Percentiles rank a stretch among this genome's conserved stretches.
Evolutionary conservation across 2,797 vertebrate genomes (phyloP).

Genomic region (Discoglossus pictus): DNA sequence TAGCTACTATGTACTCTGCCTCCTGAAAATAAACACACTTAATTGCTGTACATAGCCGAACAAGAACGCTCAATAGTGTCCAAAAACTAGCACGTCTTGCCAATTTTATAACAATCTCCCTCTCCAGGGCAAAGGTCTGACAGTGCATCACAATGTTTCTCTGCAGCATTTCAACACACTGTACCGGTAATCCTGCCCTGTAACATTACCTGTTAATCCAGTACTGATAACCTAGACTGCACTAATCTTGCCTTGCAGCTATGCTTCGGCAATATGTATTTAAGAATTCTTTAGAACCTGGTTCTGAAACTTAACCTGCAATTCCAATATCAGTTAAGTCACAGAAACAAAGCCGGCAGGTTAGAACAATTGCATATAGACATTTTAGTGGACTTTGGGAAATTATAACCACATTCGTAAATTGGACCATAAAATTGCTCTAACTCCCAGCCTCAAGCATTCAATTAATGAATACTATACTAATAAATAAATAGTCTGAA

Average conservation of each 20-base stretch:
- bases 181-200: not conserved
- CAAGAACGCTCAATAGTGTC: not conserved
- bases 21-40: constrained; percentile 10
- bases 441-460: too few relatives aligned
- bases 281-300: not conserved
- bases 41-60: constrained; percentile 9
- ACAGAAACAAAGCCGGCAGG: too few relatives aligned
- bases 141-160: not conserved
- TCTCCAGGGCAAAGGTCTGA: not conserved
- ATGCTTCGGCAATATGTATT: not conserved
- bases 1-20: constrained; percentile 5
- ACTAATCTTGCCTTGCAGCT: constrained; percentile 17
- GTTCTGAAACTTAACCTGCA: not conserved
- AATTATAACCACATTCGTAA: too few relatives aligned
- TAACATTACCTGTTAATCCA: constrained; percentile 22
- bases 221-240: constrained; percentile 1
- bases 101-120: not conserved
- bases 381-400: too few relatives aligned
- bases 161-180: not conserved
- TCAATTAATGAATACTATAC: too few relatives aligned
- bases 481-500: too few relatives aligned
- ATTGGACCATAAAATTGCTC: too few relatives aligned
- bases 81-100: not conserved
- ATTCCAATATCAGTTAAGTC: not conserved
- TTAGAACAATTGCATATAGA: too few relatives aligned